phyloP scores from a whole-genome alignment of 2,113 vertebrate species.

The Athene cunicularia region DNA sequence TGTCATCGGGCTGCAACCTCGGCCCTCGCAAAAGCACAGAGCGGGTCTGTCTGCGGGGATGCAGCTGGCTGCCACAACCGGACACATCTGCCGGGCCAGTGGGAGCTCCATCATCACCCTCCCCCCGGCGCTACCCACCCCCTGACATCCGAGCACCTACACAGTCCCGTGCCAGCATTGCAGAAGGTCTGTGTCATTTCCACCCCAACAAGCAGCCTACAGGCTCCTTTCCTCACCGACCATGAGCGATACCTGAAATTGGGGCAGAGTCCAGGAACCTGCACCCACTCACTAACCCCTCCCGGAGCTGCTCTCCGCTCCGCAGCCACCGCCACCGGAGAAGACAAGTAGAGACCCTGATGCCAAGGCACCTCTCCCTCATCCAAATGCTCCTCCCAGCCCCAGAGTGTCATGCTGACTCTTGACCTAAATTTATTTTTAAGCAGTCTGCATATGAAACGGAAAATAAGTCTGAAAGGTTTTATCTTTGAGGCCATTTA shows the following conservation, averaged over 20 bases:
- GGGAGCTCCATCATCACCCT: neutral
- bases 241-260: rapidly evolving
- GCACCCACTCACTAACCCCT: rapidly evolving
- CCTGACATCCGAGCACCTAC: neutral
- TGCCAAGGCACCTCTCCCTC: neutral
- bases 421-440: neutral
- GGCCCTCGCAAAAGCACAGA: neutral
- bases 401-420: neutral
- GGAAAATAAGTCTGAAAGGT: neutral
- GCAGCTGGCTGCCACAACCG: neutral
- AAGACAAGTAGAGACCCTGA: neutral
- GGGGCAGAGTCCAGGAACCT: neutral
- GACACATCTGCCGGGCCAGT: neutral
- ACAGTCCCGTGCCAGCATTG: rapidly evolving
- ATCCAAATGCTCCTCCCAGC: neutral
- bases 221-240: neutral
- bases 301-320: neutral
- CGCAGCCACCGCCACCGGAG: neutral
- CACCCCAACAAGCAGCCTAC: neutral
- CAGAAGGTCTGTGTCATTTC: neutral
- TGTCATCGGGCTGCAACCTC: neutral
- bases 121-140: neutral
- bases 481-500: neutral
- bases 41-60: neutral
- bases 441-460: neutral